A percentile compares a stretch with the other conserved stretches of the same genome.
Conservation (phyloP, 2,113 vertebrate species). For the Ceratotherium simum region DNA sequence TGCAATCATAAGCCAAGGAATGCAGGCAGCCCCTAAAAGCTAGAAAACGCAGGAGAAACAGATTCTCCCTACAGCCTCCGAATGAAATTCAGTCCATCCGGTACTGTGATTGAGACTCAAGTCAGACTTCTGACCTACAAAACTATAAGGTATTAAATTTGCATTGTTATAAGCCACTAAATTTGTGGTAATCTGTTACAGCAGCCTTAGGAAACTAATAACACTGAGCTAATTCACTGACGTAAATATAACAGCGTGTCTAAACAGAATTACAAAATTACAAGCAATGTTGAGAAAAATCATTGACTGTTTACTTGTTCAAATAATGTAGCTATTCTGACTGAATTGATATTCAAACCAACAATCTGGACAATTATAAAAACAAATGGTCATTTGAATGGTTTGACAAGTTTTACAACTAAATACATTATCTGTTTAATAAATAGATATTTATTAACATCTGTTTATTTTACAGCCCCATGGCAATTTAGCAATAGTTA, state of each 20-base stretch:
- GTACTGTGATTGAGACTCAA: neutral
- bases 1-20: rapidly evolving
- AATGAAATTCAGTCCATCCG: rapidly evolving
- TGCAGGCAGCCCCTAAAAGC: rapidly evolving
- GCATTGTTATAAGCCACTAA: neutral
- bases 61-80: rapidly evolving
- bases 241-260: neutral
- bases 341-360: neutral
- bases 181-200: neutral
- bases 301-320: neutral
- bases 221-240: neutral
- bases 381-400: neutral
- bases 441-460: neutral
- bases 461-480: neutral
- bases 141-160: neutral
- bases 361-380: neutral
- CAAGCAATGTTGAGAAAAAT: neutral
- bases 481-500: neutral
- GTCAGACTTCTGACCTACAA: neutral
- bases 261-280: neutral
- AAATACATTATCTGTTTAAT: neutral
- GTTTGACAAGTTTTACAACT: neutral
- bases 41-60: neutral
- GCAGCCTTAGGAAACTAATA: neutral
- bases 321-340: neutral